Evolutionary conservation across 2,113 vertebrate genomes (phyloP).

Genomic region (Corythoichthys haematopterus): DNA sequence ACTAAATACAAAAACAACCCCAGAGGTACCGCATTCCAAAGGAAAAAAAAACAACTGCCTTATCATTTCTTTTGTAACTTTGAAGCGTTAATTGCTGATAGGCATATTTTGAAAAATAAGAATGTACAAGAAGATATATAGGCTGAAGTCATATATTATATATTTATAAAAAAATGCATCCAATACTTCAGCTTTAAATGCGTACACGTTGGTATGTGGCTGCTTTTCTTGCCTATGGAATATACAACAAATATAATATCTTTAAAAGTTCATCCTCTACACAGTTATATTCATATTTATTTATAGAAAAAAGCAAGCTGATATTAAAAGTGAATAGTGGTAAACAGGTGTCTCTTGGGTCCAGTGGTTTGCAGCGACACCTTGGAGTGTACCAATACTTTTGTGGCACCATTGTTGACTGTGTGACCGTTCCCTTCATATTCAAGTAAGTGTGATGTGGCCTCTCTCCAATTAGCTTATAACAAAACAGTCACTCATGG

Average conservation of each 20-base stretch:
- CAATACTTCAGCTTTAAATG: conserved; percentile 67
- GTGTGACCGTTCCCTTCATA: conserved; percentile 65
- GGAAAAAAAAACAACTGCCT: conserved; percentile 45
- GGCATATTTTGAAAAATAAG: neutral
- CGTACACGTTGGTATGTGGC: conserved; percentile 57
- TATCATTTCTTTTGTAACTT: conserved; percentile 18
- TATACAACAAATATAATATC: conserved; percentile 58
- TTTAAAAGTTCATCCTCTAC: conserved; percentile 61
- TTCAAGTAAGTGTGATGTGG: conserved; percentile 74
- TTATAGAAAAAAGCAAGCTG: conserved; percentile 62
- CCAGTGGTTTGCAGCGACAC: conserved; percentile 66
- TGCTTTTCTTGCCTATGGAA: conserved; percentile 57
- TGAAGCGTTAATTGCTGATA: conserved; percentile 11
- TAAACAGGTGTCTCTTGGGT: conserved; percentile 65
- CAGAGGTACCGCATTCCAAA: conserved; percentile 65
- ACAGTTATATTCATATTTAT: conserved; percentile 19
- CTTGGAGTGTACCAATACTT: conserved; percentile 58
- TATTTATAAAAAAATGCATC: conserved; percentile 58
- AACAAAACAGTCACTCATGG: conserved; percentile 65
- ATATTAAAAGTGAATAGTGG: conserved; percentile 67
- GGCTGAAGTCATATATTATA: conserved; percentile 10
- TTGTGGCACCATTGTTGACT: conserved; percentile 58
- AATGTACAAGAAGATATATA: conserved; percentile 4
- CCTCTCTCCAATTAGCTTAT: conserved; percentile 73
- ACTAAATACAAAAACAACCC: conserved; percentile 54